Percentiles rank a stretch among this genome's conserved stretches.
Conservation (phyloP, 2,113 vertebrate species). For the Corvus hawaiiensis region DNA sequence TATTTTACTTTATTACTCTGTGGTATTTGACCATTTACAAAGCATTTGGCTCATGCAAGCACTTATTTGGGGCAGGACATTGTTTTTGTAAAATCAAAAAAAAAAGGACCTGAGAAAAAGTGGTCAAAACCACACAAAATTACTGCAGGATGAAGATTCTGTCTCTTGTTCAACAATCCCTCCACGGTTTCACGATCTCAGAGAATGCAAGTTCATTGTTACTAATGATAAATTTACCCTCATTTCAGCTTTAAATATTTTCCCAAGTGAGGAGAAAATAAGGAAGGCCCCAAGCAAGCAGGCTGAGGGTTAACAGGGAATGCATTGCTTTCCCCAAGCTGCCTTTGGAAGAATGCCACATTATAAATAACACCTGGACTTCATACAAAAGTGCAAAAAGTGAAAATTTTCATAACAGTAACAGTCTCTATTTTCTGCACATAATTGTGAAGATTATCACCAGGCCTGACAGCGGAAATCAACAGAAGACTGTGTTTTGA, state of each 20-base stretch:
- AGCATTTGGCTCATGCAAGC: not conserved
- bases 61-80: not conserved
- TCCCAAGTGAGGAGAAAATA: not conserved
- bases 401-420: not conserved
- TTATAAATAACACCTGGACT: constrained; percentile 3
- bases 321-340: not conserved
- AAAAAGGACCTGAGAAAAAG: not conserved
- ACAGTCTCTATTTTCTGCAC: not conserved
- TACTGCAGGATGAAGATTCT: not conserved
- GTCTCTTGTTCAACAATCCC: not conserved
- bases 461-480: not conserved
- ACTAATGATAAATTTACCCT: not conserved
- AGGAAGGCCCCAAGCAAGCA: not conserved
- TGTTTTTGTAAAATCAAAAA: not conserved
- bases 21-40: not conserved
- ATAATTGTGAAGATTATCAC: not conserved
- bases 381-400: not conserved
- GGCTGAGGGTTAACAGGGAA: not conserved
- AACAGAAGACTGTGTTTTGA: not conserved
- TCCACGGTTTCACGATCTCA: not conserved
- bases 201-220: not conserved
- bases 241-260: not conserved
- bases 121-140: not conserved
- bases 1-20: not conserved
- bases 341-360: not conserved